Base-by-base conservation (phyloP, 2,113 vertebrate genomes). In the Pteronura brasiliensis region DNA sequence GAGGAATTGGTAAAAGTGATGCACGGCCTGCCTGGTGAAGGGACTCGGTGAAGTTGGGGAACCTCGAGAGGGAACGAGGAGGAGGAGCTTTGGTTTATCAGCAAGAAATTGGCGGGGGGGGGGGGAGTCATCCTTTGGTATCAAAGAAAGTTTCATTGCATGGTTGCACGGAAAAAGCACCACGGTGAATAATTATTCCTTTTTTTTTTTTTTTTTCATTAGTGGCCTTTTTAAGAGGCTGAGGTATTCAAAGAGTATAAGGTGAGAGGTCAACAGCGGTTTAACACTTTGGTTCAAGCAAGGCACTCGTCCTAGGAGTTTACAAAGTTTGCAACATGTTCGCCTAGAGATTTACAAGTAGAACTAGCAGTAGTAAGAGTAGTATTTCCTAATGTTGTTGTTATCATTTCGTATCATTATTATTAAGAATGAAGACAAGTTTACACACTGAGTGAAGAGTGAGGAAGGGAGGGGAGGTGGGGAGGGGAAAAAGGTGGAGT, bases 241-340 rank as follows among this genome's bases (percentile, higher is more conserved):
- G 99, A 99, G 99, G 99, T 99, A 99, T 99, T 99, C 99, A 99
- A 99, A 99, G 99, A 99, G 99, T 99, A 99, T 99, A 99, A 99
- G 99, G 99, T 99, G 99, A 99, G 98, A 99, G 99, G 99, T 99
- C 99, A 99, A 99, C 99, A 99, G 99, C 99, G 99, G 99, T 99
- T 99, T 99, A 99, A 99, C 99, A 99, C 99, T 99, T 99, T 99
- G 99, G 99, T 99, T 99, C 99, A 99, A 99, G 99, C 99, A 99
- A 99, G 99, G 99, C 99, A 99, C 99, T 99, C 99, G 97, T 99
- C 99, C 99, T 99, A 99, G 99, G 99, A 99, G 99, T 99, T 99
- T 99, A 99, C 99, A 99, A 99, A 99, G 99, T 99, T 99, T 99
- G 99, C 99, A 99, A 99, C 99, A 99, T 98, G 97, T 99, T 99